Conservation (phyloP, 2,797 vertebrate species). For the Falco novaeseelandiae region DNA sequence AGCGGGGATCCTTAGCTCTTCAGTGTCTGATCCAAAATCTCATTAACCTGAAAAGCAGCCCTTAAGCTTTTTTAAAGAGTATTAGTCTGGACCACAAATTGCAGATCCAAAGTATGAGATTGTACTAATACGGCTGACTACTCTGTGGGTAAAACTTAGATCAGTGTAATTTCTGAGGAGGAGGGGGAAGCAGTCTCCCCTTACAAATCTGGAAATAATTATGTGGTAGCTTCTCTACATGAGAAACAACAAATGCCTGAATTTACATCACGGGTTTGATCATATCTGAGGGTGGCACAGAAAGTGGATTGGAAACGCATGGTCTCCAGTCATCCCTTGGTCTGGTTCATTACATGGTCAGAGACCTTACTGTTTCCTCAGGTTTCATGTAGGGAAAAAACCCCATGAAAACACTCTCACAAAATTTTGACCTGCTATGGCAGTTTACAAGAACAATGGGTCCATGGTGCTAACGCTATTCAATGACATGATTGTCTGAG, state of each 20-base stretch:
- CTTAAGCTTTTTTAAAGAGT: background rate
- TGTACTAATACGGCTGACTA: background rate
- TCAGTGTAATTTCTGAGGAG: background rate
- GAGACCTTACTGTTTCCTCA: background rate
- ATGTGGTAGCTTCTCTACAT: accelerated
- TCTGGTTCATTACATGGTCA: background rate
- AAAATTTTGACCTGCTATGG: background rate
- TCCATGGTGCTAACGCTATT: background rate
- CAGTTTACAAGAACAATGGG: background rate
- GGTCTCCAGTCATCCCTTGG: background rate
- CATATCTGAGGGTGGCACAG: background rate
- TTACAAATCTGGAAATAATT: background rate
- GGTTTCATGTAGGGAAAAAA: background rate
- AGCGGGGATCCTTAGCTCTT: background rate
- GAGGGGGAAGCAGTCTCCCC: background rate
- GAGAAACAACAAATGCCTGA: background rate
- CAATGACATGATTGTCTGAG: background rate
- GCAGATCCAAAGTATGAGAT: background rate
- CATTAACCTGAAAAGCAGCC: background rate
- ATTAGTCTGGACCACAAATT: background rate
- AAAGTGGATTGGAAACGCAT: background rate
- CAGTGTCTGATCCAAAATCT: background rate
- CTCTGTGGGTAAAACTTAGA: background rate
- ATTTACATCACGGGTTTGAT: background rate
- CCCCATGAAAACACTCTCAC: background rate